Conservation (phyloP, 2,797 vertebrate genomes). For the Prunella strophiata region DNA sequence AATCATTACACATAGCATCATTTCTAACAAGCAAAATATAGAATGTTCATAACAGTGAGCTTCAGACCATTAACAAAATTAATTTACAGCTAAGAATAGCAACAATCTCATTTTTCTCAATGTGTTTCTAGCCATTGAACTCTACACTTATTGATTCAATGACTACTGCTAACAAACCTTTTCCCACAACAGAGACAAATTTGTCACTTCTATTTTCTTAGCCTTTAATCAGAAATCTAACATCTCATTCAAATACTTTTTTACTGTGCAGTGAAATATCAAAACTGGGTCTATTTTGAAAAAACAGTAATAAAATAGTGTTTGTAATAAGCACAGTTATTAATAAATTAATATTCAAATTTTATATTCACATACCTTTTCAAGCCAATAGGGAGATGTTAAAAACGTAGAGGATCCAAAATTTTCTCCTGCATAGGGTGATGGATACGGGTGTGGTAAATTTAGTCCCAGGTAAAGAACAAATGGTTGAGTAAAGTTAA, state of each 20-base stretch:
- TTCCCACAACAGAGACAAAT: not conserved
- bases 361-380: conserved; percentile 78
- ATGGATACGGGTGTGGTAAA: conserved; percentile 92
- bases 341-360: not conserved
- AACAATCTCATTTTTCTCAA: not conserved
- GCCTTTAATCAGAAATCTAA: not conserved
- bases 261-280: not conserved
- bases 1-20: not conserved
- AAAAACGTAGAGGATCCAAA: conserved; percentile 93
- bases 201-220: not conserved
- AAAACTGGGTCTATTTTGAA: not conserved
- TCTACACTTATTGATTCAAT: not conserved
- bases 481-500: conserved; percentile 82
- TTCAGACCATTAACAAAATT: not conserved
- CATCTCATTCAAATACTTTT: not conserved
- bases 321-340: not conserved
- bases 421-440: conserved; percentile 86
- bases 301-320: not conserved
- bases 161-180: not conserved
- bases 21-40: not conserved
- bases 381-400: conserved; percentile 93
- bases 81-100: not conserved
- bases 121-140: not conserved
- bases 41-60: not conserved
- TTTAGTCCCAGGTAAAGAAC: conserved; percentile 94